Percentiles rank a stretch among this genome's conserved stretches.
phyloP scores from a whole-genome alignment of 1,140 invertebrate species.

The Calephelis nemesis region DNA sequence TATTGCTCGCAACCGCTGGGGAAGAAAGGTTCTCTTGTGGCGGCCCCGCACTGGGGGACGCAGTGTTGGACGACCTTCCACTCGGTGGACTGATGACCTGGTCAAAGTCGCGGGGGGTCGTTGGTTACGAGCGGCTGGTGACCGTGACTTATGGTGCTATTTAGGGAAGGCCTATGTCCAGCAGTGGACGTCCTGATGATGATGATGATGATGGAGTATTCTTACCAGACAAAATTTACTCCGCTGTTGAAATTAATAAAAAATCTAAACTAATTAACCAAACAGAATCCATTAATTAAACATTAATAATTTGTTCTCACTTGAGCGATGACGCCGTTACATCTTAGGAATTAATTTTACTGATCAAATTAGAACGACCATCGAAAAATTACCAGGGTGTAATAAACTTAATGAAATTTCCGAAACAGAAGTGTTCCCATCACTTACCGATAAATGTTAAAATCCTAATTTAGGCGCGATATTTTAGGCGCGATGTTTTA shows the following conservation, averaged over 20 bases:
- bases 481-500: slow-evolving; percentile 15
- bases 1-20: too few species aligned
- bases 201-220: too few species aligned
- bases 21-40: too few species aligned
- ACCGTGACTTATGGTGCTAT: too few species aligned
- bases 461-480: slow-evolving; percentile 13
- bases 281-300: slow-evolving; percentile 12
- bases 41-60: too few species aligned
- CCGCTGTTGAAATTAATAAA: background rate
- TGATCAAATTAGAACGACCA: slow-evolving; percentile 25
- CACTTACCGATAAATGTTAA: slow-evolving; percentile 15
- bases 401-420: slow-evolving; percentile 17
- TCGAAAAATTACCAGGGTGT: slow-evolving; percentile 27
- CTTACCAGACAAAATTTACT: too few species aligned
- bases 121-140: too few species aligned
- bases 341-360: slow-evolving; percentile 25
- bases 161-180: too few species aligned
- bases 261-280: slow-evolving; percentile 8
- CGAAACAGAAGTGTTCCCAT: slow-evolving; percentile 17
- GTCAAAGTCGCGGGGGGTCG: too few species aligned
- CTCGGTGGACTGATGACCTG: too few species aligned
- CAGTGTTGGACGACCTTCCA: too few species aligned
- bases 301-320: slow-evolving; percentile 14
- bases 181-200: too few species aligned
- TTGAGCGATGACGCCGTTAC: slow-evolving; percentile 10